Evolutionary conservation across 2,113 vertebrate species (phyloP).

Genomic region (Clarias gariepinus): DNA sequence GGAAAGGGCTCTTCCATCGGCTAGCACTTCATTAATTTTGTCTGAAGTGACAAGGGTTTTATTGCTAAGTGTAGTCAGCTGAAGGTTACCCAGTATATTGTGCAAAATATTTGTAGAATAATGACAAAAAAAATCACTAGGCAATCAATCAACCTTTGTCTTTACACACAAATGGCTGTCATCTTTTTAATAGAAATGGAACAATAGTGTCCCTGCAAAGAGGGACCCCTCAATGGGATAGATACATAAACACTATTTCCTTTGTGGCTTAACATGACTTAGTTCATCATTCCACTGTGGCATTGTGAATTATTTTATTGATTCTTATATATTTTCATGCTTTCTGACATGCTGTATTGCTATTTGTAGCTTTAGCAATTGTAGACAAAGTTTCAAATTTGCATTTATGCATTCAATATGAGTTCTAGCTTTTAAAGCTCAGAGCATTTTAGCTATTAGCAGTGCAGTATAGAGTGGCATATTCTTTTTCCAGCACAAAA

Average conservation of each 20-base stretch:
- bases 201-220: slow-evolving; percentile 59
- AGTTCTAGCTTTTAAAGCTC: not conserved
- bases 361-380: not conserved
- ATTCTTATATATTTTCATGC: not conserved
- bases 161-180: slow-evolving; percentile 69
- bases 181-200: slow-evolving; percentile 68
- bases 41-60: slow-evolving; percentile 65
- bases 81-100: slow-evolving; percentile 67
- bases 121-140: slow-evolving; percentile 66
- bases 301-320: slow-evolving; percentile 11
- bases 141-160: slow-evolving; percentile 78
- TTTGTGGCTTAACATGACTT: slow-evolving; percentile 8
- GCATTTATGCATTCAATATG: not conserved
- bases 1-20: slow-evolving; percentile 52
- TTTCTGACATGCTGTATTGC: not conserved
- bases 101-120: slow-evolving; percentile 58
- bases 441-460: too few species aligned
- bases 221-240: slow-evolving; percentile 41
- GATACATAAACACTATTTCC: slow-evolving; percentile 59
- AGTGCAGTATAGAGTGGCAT: too few species aligned
- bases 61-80: slow-evolving; percentile 61
- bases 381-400: slow-evolving; percentile 1
- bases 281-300: not conserved
- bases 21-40: slow-evolving; percentile 66
- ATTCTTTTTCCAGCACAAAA: too few species aligned